phyloP scores from a whole-genome alignment of 2,888 invertebrate species.

The Spilarctia lutea region DNA sequence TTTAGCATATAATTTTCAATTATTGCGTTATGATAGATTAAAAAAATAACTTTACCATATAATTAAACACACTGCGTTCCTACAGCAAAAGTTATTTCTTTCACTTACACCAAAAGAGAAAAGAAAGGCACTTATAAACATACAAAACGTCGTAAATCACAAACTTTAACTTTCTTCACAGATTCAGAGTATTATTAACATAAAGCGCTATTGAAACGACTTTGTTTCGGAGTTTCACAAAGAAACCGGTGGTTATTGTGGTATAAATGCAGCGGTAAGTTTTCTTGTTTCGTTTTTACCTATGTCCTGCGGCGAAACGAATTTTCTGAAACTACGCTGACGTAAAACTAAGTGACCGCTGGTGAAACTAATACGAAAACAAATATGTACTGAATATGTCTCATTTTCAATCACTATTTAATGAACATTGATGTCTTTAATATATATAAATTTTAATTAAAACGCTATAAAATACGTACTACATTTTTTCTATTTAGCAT shows the following conservation, averaged over 20 bases:
- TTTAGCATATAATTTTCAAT: no score
- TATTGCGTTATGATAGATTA: constrained; percentile 21
- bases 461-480: no score
- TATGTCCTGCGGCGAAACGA: constrained; percentile 36
- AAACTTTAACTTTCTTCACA: constrained; percentile 48
- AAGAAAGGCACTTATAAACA: constrained; percentile 30
- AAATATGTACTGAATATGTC: constrained; percentile 26
- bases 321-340: constrained; percentile 36
- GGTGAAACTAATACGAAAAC: constrained; percentile 32
- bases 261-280: constrained; percentile 37
- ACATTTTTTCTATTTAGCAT: no score
- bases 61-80: constrained; percentile 40
- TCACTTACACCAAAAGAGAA: constrained; percentile 35
- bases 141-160: constrained; percentile 36
- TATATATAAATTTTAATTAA: not conserved
- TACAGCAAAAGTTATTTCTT: constrained; percentile 34
- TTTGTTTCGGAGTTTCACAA: constrained; percentile 45
- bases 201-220: constrained; percentile 41
- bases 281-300: constrained; percentile 32
- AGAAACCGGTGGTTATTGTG: constrained; percentile 37
- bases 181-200: constrained; percentile 41
- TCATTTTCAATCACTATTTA: not conserved
- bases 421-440: not conserved
- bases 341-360: constrained; percentile 33
- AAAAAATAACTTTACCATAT: constrained; percentile 20